Base-by-base conservation (phyloP, 2,113 vertebrate genomes). In the Paracanthobrama guichenoti region DNA sequence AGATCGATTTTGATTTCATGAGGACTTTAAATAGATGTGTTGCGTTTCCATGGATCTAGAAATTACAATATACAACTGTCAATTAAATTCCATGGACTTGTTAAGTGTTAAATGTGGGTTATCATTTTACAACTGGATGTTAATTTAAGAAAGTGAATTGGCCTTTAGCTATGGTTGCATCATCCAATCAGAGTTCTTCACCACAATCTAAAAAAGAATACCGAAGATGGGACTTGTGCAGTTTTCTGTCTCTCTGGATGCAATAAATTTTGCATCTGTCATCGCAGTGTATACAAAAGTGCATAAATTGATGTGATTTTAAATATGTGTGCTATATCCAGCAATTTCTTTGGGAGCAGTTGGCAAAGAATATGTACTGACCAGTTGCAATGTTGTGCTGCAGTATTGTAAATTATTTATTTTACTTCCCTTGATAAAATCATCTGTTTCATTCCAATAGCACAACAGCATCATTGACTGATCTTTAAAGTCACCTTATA, bases 401-500 rank as follows among this genome's bases (percentile, higher is more conserved):
- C 42, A 46, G 22, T 72, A 44, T 46, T 72, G 39, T 22, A 22
- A 4, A 69, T n/a, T 9, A 67, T 39, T 77, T 59, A 6, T 42
- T 59, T 42, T 5, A 59, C 20, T 55, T 55, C 6, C 18, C 28
- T 79, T 62, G 13, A 26, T 62, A 24, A 60, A 18, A 18, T 79
- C n/a, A 46, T n/a, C 39, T 79, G 24, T 44, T 39, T 24, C 22
- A n/a, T 35, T 73, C 14, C 53, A 60, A 35, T 59, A 55, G 11
- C 39, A 11, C 57, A 64, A 5, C 28, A n/a, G 77, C 57, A 46
- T 79, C 26, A 78, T n/a, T 59, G 59, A 48, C 60, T 66, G 13
- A 64, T 46, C 77, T 80, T 28, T 50, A 66, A 66, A 80, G n/a
- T 64, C 59, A 80, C 60, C 16, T 80, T 67, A 80, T 80, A 50